phyloP scores from a whole-genome alignment of 2,113 vertebrate genomes.

The Delphinus delphis region DNA sequence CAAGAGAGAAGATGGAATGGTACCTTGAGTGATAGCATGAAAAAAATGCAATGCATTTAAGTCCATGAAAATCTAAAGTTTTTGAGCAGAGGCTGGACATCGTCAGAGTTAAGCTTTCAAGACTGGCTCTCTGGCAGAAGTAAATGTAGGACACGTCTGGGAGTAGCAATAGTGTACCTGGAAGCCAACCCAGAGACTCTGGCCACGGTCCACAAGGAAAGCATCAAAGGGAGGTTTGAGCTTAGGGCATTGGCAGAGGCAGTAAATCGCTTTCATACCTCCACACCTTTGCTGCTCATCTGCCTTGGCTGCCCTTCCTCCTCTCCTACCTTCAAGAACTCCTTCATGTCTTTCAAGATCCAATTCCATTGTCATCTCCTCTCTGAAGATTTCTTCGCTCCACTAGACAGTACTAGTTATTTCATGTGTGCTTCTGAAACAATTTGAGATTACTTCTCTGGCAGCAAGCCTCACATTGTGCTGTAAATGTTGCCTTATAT shows the following conservation, averaged over 20 bases:
- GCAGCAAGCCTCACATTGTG: neutral
- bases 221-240: neutral
- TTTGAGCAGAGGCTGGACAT: neutral
- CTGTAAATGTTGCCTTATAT: neutral
- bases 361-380: neutral
- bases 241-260: neutral
- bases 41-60: neutral
- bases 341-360: neutral
- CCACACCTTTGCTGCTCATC: neutral
- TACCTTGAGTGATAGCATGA: neutral
- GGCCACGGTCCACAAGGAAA: neutral
- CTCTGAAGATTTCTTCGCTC: neutral
- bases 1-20: neutral
- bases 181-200: neutral
- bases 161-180: neutral
- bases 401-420: neutral
- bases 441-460: neutral
- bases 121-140: neutral
- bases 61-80: neutral
- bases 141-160: neutral
- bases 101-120: neutral
- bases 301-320: neutral
- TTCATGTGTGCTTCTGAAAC: neutral
- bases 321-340: neutral
- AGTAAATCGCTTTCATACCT: neutral